phyloP scores from a whole-genome alignment of 2,113 vertebrate species.

The Herpetotheres cachinnans region DNA sequence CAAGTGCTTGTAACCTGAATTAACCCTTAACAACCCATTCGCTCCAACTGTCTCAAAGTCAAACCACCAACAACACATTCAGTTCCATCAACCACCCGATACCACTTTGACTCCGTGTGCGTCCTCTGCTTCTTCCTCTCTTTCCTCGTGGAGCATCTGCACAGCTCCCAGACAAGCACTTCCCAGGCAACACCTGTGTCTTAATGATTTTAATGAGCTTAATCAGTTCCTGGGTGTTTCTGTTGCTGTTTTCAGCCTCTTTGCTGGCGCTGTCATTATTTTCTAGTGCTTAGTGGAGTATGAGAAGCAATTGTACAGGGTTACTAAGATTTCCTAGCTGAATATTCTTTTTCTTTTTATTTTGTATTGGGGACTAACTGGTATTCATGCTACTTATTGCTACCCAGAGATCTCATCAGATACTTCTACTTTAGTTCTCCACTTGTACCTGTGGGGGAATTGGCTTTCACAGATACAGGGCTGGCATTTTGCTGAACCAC shows the following conservation, averaged over 20 bases:
- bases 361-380: not conserved
- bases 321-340: not conserved
- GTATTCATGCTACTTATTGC: not conserved
- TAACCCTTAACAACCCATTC: too few relatives aligned
- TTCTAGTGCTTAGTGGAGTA: not conserved
- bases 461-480: not conserved
- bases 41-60: too few relatives aligned
- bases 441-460: not conserved
- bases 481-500: not conserved
- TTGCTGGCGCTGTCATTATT: not conserved
- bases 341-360: not conserved
- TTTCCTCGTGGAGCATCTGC: not conserved
- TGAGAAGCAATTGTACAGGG: not conserved
- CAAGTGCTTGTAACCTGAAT: too few relatives aligned
- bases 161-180: not conserved
- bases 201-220: not conserved
- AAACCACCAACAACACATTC: too few relatives aligned
- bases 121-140: not conserved
- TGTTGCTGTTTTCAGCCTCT: not conserved
- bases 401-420: not conserved
- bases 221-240: not conserved
- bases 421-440: not conserved
- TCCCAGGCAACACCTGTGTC: not conserved
- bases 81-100: too few relatives aligned
- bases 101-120: fast-evolving